Conservation (phyloP, 2,888 invertebrate genomes). For the Didymodactylos carnosus region DNA sequence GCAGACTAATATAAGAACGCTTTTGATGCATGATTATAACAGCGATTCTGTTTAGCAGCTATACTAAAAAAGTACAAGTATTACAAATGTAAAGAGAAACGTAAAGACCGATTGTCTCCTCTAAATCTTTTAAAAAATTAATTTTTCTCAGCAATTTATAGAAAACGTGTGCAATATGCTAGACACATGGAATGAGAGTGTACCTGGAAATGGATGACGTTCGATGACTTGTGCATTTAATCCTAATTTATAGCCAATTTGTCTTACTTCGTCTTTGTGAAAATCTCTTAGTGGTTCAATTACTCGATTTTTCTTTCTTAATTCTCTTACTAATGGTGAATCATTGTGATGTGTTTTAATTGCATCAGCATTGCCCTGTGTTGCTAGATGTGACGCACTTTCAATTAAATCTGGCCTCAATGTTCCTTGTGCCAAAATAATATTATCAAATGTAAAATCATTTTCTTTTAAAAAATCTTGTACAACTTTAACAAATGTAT, state of each 20-base stretch:
- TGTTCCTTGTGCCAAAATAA: conserved; percentile 42
- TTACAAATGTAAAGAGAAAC: too few relatives aligned
- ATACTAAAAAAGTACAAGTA: too few relatives aligned
- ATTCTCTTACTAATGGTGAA: conserved; percentile 66
- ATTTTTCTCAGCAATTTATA: too few relatives aligned
- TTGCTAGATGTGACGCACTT: neutral
- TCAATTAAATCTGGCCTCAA: conserved; percentile 47
- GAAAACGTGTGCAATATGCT: too few relatives aligned
- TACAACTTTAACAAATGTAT: conserved; percentile 67
- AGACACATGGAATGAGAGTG: too few relatives aligned
- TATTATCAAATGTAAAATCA: neutral
- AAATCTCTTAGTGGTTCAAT: conserved; percentile 96
- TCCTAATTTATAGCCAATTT: conserved; percentile 68
- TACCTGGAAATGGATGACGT: conserved; percentile 87
- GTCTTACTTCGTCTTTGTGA: conserved; percentile 89
- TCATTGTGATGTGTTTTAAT: conserved; percentile 98
- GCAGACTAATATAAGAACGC: too few relatives aligned
- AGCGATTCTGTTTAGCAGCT: too few relatives aligned
- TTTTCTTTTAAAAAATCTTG: neutral
- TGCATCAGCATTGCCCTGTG: neutral
- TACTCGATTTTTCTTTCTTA: conserved; percentile 56
- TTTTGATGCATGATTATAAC: too few relatives aligned
- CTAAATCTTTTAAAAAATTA: neutral
- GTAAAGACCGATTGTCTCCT: too few relatives aligned
- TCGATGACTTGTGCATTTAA: conserved; percentile 65